These are phyloP conservation scores for Rhorus exstirpatorius DNA, from an alignment of 2,888 invertebrate species.

Conservation along the genomic window DNA sequence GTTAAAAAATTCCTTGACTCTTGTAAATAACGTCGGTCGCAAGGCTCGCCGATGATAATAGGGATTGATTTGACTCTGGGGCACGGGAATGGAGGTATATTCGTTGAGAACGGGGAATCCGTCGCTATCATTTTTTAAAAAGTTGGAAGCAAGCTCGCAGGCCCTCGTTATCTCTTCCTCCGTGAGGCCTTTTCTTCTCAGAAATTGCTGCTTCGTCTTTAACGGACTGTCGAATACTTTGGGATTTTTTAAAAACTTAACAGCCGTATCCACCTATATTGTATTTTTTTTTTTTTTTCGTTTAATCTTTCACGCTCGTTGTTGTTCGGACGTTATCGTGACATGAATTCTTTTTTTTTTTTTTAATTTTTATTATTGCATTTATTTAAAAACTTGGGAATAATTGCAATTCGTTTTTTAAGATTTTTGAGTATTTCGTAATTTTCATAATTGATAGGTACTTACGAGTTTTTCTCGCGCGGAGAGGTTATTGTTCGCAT, in stretches of 20 bases:
- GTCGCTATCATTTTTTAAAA: constrained; percentile 65
- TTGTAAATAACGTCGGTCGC: constrained; percentile 86
- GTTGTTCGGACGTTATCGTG: background rate
- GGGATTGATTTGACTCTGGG: constrained; percentile 74
- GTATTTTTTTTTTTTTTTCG: constrained; percentile 51
- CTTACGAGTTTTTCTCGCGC: constrained; percentile 81
- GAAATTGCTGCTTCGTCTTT: constrained; percentile 92
- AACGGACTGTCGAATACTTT: constrained; percentile 92
- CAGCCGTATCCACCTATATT: constrained; percentile 92
- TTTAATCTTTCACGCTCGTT: background rate
- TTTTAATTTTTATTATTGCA: constrained; percentile 1
- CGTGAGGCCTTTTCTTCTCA: constrained; percentile 92
- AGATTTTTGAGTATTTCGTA: background rate
- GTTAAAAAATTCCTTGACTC: constrained; percentile 90
- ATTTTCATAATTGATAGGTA: constrained; percentile 3
- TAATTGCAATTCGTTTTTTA: constrained; percentile 1
- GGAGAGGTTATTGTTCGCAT: constrained; percentile 75
- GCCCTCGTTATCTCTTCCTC: constrained; percentile 92
- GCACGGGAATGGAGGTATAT: constrained; percentile 80
- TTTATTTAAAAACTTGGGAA: background rate
- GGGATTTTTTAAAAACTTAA: constrained; percentile 95
- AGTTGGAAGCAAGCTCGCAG: constrained; percentile 88
- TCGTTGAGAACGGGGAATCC: constrained; percentile 72
- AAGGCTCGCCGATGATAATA: constrained; percentile 74
- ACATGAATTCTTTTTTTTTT: too few relatives aligned